Conservation (phyloP, 2,888 invertebrate genomes). For the Parapristionchus giblindavisi region DNA sequence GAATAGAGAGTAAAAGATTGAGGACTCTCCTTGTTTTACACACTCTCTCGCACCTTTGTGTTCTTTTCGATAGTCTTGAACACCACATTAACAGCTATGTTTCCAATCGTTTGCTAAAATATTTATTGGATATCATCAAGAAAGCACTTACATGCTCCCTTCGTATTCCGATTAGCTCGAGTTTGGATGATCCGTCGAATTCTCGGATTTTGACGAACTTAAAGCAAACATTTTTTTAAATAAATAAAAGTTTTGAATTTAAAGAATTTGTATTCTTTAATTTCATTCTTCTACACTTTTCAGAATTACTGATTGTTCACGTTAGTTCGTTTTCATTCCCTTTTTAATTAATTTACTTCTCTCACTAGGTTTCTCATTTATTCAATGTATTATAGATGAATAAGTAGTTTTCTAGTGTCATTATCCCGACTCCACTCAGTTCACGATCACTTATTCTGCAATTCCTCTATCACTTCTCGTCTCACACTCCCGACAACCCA, state of each 20-base stretch:
- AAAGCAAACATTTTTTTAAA: slow-evolving; percentile 6
- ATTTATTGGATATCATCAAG: not conserved
- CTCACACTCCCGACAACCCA: too few relatives aligned
- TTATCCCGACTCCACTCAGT: too few relatives aligned
- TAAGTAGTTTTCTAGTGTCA: too few relatives aligned
- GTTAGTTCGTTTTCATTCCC: not conserved
- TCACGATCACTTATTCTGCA: not conserved
- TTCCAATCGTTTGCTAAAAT: not conserved
- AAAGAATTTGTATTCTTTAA: too few relatives aligned
- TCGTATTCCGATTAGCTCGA: slow-evolving; percentile 59
- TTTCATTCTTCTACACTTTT: slow-evolving; percentile 2
- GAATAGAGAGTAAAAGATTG: not conserved
- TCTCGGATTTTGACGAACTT: slow-evolving; percentile 61
- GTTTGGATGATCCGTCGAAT: slow-evolving; percentile 64
- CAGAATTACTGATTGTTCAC: not conserved
- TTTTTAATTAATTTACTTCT: not conserved
- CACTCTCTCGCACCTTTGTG: not conserved
- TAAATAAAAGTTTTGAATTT: too few relatives aligned
- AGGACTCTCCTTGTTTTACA: not conserved
- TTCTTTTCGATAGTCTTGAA: not conserved
- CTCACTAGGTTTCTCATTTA: too few relatives aligned
- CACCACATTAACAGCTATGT: not conserved
- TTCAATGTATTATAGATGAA: too few relatives aligned
- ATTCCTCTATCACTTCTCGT: not conserved
- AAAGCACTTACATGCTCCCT: slow-evolving; percentile 39